Base-by-base conservation (phyloP, 2,888 invertebrate genomes). In the Pandemis heparana region DNA sequence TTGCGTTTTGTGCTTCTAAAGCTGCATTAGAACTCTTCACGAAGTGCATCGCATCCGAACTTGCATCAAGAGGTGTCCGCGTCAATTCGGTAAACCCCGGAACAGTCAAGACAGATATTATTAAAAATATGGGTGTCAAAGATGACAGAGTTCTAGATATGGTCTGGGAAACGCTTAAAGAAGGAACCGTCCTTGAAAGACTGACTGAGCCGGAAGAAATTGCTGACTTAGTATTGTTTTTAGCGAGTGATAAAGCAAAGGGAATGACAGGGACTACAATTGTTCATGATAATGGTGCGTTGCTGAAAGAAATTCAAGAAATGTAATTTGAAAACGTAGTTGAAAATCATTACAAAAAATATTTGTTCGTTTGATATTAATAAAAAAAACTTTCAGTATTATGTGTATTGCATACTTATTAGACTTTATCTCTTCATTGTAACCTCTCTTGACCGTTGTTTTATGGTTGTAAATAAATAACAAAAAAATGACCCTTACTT, bases 21-120 rank as follows among this genome's bases (percentile, higher is more conserved):
- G 96, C 96, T 10, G 96, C 97, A 0, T 98, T 98, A 85, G 96
- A 99, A 90, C 98, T 98, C 84, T 96, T 99, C 79, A 98, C 98
- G 0, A 95, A 96, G 81, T 97, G 98, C 86, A 94, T 96, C 18
- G 98, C 98, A 14, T 89, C 98, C 66, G 98, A 97, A 82, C 89
- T 97, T 65, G 97, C 96, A 32, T 78, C 94, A 0, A 96, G 96
- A 85, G 95, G 96, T 77, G 97, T 98, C 0, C 94, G 98, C 18
- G 97, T 97, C 0, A 98, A 98, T 87, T 95, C 96, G 71, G 97
- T 98, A 0, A 98, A 97, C 89, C 98, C 98, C 8, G 82, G 82
- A 5, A 80, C 81, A 0, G 82, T 84, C 8, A 80, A 74, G 75
- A 82, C 83, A n/a, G 78, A 81, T 76, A 79, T 79, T 63, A 46